Percentiles rank a stretch among this genome's conserved stretches.
Evolutionary conservation across 2,888 invertebrate genomes (phyloP).

Genomic region (Oscheius onirici): DNA sequence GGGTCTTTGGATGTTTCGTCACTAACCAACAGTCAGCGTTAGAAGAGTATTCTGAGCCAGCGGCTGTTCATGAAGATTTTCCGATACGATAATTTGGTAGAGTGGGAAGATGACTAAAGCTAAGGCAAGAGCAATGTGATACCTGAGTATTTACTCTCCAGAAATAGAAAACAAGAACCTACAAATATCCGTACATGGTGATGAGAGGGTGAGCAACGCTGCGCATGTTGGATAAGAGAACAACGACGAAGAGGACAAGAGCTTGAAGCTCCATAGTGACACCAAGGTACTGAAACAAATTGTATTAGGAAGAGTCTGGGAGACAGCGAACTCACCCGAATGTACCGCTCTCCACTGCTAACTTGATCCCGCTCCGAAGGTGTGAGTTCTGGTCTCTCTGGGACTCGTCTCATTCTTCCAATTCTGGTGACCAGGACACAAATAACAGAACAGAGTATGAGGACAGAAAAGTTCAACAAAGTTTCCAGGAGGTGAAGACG

Average conservation of each 20-base stretch:
- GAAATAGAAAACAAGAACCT: no score
- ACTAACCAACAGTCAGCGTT: conserved; percentile 12
- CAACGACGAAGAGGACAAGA: not conserved
- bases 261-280: conserved; percentile 29
- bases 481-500: conserved; percentile 30
- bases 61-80: conserved; percentile 13
- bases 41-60: conserved; percentile 11
- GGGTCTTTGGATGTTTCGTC: not conserved
- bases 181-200: conserved; percentile 27
- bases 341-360: not conserved
- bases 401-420: conserved; percentile 7
- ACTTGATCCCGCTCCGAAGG: not conserved
- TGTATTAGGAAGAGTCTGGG: not conserved
- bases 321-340: conserved; percentile 7
- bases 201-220: conserved; percentile 26
- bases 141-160: not conserved
- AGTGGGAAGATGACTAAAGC: conserved; percentile 28
- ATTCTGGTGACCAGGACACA: conserved; percentile 16
- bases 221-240: not conserved
- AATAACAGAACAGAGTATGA: conserved; percentile 1
- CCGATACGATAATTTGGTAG: conserved; percentile 25
- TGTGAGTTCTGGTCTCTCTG: not conserved
- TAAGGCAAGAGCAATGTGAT: conserved; percentile 29
- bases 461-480: conserved; percentile 20
- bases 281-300: conserved; percentile 20